Percentiles rank a stretch among this genome's conserved stretches.
Evolutionary conservation across 2,888 invertebrate species (phyloP).

Genomic region (Nematopogon swammerdamellus): DNA sequence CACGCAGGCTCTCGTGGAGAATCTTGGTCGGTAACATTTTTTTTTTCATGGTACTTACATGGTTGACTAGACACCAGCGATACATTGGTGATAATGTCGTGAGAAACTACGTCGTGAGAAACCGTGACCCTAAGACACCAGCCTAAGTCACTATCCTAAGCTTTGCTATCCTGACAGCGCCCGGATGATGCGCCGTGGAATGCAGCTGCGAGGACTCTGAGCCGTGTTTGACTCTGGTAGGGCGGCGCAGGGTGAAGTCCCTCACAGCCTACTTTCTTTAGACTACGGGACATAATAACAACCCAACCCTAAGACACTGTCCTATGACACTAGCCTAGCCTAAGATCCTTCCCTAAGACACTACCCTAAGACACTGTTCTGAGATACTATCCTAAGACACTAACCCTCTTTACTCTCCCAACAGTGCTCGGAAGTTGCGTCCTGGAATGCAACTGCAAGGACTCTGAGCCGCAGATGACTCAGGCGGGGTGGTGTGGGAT

Average conservation of each 20-base stretch:
- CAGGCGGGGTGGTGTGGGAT: constrained; percentile 92
- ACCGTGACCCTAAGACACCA: too few species aligned
- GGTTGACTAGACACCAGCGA: too few species aligned
- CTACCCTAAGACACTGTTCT: too few species aligned
- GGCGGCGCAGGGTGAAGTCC: constrained; percentile 89
- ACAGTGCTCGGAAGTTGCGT: constrained; percentile 73
- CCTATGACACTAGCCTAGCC: too few species aligned
- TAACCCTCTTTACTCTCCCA: constrained; percentile 13
- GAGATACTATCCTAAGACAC: too few species aligned
- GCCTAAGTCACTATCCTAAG: too few species aligned
- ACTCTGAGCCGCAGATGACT: constrained; percentile 52
- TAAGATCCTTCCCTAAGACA: too few species aligned
- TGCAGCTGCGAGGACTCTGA: constrained; percentile 49
- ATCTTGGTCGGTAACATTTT: too few species aligned
- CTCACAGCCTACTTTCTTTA: constrained; percentile 81
- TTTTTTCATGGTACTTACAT: too few species aligned
- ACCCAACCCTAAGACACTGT: too few species aligned
- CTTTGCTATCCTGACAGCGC: constrained; percentile 34
- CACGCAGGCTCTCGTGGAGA: constrained; percentile 64
- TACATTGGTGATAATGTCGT: too few species aligned
- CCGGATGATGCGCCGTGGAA: constrained; percentile 76
- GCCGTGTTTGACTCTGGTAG: constrained; percentile 69
- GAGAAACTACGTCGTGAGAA: too few species aligned
- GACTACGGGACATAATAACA: constrained; percentile 85
- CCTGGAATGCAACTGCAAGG: constrained; percentile 58